These are phyloP conservation scores for Clupea harengus DNA, from an alignment of 2,113 vertebrate species.

Conservation along the genomic window DNA sequence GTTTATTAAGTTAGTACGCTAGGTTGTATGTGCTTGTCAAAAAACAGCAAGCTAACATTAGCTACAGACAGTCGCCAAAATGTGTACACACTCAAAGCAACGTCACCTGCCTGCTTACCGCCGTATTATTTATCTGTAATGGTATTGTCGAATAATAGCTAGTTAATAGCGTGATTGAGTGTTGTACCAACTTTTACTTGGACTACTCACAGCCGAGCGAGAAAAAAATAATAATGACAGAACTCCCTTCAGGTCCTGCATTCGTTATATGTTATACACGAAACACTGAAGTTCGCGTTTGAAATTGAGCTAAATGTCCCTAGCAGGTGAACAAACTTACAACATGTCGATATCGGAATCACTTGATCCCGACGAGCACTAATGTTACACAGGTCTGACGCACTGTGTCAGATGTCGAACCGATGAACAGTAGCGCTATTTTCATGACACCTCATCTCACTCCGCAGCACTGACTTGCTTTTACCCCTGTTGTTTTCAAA, in stretches of 20 bases:
- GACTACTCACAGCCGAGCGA: neutral
- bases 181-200: neutral
- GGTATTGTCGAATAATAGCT: neutral
- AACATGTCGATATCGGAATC: neutral
- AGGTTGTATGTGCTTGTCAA: neutral
- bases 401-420: neutral
- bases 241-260: neutral
- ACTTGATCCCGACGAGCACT: neutral
- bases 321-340: neutral
- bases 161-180: neutral
- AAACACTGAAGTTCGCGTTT: neutral
- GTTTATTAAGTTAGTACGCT: neutral
- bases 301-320: neutral
- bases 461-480: neutral
- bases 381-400: neutral
- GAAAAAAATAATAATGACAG: neutral
- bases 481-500: neutral
- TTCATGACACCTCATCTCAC: neutral
- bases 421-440: neutral
- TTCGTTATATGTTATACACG: neutral
- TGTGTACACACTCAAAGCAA: neutral
- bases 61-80: neutral
- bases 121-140: neutral
- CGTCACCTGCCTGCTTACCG: neutral
- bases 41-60: slow-evolving; percentile 5